Evolutionary conservation across 2,797 vertebrate genomes (phyloP), one percentile per base, ranked within the genome.

Genomic region (Adrianichthys oophorus): DNA sequence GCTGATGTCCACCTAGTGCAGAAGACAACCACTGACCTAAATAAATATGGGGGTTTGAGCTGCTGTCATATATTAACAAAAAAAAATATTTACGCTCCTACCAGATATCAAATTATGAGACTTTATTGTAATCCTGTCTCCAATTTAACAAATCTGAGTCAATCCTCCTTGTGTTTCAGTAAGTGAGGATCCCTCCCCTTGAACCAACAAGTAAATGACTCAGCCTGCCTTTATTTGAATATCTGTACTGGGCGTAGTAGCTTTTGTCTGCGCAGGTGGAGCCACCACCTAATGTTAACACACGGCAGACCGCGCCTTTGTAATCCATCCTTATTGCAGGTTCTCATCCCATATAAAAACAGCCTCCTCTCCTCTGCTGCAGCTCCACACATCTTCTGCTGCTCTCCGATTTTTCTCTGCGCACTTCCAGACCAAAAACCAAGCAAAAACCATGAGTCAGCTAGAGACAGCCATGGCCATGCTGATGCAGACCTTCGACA

Each of bases 381-480:
- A 49, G 43, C 48, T 52, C 19, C 42, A 10, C 64, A 50, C 50
- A 52, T 53, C 53, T 15, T 0, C 56, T 5, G 5, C 1, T 57
- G 4, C 7, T 13, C 41, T 24, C n/a, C 1, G 0, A 18, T 47
- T 44, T 50, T 46, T 12, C n/a, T 26, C 41, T 47, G 21, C 1
- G 6, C 1, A 17, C 18, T 40, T 26, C 7, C 16, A 16, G 16
- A 15, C 18, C 3, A 17, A 56, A 37, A 41, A 37, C 66, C 1
- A 37, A 37, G 10, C 32, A 1, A 37, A 37, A 59, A 75, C n/a
- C 68, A 85, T 78, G 80, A 67, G 77, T 0, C 59, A 90, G 41
- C 77, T 94, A 44, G 90, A 93, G 85, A 82, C 47, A 0, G 80
- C 90, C 0, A 89, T 94, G 59, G 61, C 29, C 55, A 53, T 85